A percentile compares a stretch with the other conserved stretches of the same genome.
These are phyloP conservation scores for Tinamus major DNA, from an alignment of 2,797 vertebrate genomes.

Conservation along the genomic window DNA sequence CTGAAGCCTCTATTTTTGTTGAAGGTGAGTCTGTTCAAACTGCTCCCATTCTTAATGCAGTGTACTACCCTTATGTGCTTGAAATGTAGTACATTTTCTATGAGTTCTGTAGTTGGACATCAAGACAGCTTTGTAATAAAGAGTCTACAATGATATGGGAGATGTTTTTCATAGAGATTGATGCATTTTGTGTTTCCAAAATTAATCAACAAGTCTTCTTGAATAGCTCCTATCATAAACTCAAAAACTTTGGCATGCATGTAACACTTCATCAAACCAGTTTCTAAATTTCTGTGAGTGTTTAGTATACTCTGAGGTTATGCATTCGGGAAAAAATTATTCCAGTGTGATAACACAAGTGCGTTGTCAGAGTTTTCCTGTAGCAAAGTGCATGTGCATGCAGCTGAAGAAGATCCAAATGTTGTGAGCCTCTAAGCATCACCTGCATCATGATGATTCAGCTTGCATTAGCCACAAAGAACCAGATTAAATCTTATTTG, in stretches of 20 bases:
- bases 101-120: background rate
- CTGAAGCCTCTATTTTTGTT: slow-evolving; percentile 84
- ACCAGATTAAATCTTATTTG: background rate
- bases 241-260: background rate
- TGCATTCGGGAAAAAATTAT: background rate
- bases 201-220: background rate
- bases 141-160: background rate
- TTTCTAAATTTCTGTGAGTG: background rate
- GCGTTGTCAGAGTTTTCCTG: background rate
- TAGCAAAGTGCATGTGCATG: background rate
- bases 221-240: background rate
- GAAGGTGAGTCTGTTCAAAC: slow-evolving; percentile 79
- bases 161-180: background rate
- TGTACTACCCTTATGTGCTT: background rate
- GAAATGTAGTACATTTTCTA: background rate
- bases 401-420: background rate
- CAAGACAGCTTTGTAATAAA: background rate
- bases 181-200: background rate
- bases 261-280: background rate
- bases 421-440: background rate
- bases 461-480: background rate
- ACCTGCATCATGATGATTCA: background rate
- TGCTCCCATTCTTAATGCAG: background rate
- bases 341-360: background rate
- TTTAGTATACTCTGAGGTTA: background rate